Evolutionary conservation across 2,797 vertebrate genomes (phyloP).

Genomic region (Chrysocyon brachyurus): DNA sequence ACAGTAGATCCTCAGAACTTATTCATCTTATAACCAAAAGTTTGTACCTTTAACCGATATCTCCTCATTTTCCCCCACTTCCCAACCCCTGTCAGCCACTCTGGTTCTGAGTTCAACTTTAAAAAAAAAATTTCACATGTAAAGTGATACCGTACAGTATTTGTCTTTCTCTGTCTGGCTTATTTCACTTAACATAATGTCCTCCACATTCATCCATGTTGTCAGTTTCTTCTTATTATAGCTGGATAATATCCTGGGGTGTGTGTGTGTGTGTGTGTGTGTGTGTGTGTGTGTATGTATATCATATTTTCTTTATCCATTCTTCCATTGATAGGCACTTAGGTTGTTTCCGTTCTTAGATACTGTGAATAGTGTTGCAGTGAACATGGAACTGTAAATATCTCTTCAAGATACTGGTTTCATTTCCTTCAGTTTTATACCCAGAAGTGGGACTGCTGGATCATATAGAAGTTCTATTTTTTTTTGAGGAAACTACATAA

Average conservation of each 20-base stretch:
- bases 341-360: not conserved
- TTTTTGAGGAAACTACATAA: not conserved
- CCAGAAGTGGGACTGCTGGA: not conserved
- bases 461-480: not conserved
- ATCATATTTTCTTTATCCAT: not conserved
- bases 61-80: not conserved
- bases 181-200: slow-evolving; percentile 11
- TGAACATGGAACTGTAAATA: not conserved
- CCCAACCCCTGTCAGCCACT: not conserved
- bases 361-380: not conserved
- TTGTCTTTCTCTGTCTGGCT: not conserved
- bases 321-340: not conserved
- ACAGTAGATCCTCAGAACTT: not conserved
- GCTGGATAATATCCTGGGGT: not conserved
- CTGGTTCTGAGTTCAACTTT: not conserved
- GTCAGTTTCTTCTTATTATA: not conserved
- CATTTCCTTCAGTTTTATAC: not conserved
- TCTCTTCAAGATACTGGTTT: not conserved
- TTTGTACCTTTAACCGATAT: not conserved
- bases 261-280: not conserved
- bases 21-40: not conserved
- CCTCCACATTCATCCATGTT: not conserved
- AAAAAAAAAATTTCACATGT: not conserved
- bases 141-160: not conserved
- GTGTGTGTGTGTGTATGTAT: not conserved